Evolutionary conservation across 2,113 vertebrate genomes (phyloP).

Genomic region (Proteles cristata): DNA sequence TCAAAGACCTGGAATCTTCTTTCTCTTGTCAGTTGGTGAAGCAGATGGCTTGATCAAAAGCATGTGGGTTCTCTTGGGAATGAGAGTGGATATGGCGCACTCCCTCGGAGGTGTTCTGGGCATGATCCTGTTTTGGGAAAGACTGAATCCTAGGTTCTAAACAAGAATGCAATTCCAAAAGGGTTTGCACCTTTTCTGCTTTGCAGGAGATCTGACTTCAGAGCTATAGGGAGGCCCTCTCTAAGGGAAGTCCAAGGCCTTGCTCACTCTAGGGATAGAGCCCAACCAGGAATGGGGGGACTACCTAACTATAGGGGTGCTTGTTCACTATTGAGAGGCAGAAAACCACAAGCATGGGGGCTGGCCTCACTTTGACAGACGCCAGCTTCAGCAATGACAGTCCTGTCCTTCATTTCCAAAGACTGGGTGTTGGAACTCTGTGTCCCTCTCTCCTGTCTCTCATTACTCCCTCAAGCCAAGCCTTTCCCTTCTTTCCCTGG

Average conservation of each 20-base stretch:
- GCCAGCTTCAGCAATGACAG: neutral
- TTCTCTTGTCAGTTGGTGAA: neutral
- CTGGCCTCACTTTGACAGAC: neutral
- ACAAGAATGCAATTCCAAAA: neutral
- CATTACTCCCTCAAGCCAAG: neutral
- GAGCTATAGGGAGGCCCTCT: neutral
- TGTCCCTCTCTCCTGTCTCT: conserved; percentile 19
- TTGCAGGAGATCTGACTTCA: neutral
- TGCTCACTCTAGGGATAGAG: neutral
- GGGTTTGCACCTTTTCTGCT: neutral
- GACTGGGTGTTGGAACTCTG: neutral
- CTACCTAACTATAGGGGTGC: accelerated
- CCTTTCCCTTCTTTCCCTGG: conserved; percentile 53
- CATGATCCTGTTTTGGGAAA: neutral
- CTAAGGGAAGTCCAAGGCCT: neutral
- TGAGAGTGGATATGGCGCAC: neutral
- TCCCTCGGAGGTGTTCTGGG: neutral
- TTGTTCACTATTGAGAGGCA: neutral
- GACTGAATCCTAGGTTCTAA: neutral
- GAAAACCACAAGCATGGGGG: neutral
- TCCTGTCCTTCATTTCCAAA: conserved; percentile 9
- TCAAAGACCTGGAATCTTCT: neutral
- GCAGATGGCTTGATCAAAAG: neutral
- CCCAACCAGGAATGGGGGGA: neutral
- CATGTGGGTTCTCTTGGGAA: neutral